Conservation (phyloP, 1,140 invertebrate species). For the Psilanteris sp. region DNA sequence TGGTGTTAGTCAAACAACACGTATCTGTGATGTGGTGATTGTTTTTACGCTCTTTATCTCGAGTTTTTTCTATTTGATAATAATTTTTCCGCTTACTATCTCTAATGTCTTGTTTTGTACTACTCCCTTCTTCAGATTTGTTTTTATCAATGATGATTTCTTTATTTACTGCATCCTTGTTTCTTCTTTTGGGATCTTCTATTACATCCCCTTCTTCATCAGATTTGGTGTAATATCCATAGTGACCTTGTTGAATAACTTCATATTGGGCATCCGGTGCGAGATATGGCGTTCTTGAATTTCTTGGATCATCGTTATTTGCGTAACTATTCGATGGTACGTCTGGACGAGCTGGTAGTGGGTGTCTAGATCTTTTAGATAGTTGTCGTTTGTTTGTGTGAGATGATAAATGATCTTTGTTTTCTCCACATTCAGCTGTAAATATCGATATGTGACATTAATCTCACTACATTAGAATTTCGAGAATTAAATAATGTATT, state of each 20-base stretch:
- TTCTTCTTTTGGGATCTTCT: conserved; percentile 62
- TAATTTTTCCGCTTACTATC: conserved; percentile 58
- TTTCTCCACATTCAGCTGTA: conserved; percentile 71
- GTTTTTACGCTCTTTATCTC: conserved; percentile 68
- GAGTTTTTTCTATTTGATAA: conserved; percentile 51
- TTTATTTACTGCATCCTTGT: conserved; percentile 19
- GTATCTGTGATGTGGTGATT: too few relatives aligned
- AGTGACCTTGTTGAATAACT: conserved; percentile 79
- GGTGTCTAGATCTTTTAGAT: conserved; percentile 81
- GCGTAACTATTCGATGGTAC: conserved; percentile 71
- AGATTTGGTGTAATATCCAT: conserved; percentile 70
- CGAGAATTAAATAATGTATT: too few relatives aligned
- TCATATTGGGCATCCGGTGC: conserved; percentile 84
- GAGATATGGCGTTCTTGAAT: conserved; percentile 75
- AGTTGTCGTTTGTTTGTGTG: conserved; percentile 80
- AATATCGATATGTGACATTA: too few relatives aligned
- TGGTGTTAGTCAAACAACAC: too few relatives aligned
- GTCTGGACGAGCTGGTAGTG: conserved; percentile 80
- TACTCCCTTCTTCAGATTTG: conserved; percentile 39
- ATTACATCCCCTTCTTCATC: conserved; percentile 70
- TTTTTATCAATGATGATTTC: conserved; percentile 38
- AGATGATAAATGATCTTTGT: conserved; percentile 81
- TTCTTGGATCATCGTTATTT: conserved; percentile 70
- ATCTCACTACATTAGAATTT: too few relatives aligned
- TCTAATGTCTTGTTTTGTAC: conserved; percentile 55